phyloP scores from a whole-genome alignment of 2,797 vertebrate genomes.

The Aplochiton taeniatus region DNA sequence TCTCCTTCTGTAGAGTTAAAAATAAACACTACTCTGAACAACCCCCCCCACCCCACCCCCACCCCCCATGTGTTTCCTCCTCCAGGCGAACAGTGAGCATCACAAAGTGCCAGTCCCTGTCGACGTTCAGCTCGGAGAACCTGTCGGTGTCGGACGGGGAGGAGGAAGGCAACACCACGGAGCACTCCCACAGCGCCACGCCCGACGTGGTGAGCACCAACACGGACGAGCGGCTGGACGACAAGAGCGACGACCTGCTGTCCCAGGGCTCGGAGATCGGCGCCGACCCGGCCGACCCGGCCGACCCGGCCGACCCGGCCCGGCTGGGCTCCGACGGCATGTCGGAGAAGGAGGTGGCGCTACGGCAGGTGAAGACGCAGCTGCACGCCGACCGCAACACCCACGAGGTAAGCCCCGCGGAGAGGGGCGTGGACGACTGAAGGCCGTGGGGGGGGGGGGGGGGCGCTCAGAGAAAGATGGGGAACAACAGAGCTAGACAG shows the following conservation, averaged over 20 bases:
- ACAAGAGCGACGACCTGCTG: constrained; percentile 88
- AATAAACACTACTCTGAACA: too few species aligned
- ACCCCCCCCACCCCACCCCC: too few species aligned
- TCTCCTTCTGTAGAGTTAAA: too few species aligned
- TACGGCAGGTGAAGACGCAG: constrained; percentile 81
- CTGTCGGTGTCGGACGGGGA: constrained; percentile 88
- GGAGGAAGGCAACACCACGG: constrained; percentile 89
- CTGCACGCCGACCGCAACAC: constrained; percentile 77
- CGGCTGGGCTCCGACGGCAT: constrained; percentile 73
- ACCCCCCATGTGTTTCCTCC: not conserved
- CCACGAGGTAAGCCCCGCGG: constrained; percentile 63
- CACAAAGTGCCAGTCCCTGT: constrained; percentile 92
- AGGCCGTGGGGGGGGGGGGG: not conserved
- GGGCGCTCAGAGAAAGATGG: not conserved
- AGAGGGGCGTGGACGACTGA: not conserved
- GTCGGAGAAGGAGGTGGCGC: constrained; percentile 82
- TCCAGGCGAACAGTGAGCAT: constrained; percentile 84
- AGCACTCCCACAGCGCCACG: constrained; percentile 92
- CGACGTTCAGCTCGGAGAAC: constrained; percentile 96
- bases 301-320: constrained; percentile 73
- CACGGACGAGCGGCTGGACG: constrained; percentile 90
- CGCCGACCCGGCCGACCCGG: constrained; percentile 78
- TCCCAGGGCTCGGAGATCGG: constrained; percentile 93
- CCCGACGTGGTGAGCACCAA: constrained; percentile 95
- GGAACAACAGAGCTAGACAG: not conserved